Conservation (phyloP, 2,888 invertebrate genomes). For the Psylliodes chrysocephalus region DNA sequence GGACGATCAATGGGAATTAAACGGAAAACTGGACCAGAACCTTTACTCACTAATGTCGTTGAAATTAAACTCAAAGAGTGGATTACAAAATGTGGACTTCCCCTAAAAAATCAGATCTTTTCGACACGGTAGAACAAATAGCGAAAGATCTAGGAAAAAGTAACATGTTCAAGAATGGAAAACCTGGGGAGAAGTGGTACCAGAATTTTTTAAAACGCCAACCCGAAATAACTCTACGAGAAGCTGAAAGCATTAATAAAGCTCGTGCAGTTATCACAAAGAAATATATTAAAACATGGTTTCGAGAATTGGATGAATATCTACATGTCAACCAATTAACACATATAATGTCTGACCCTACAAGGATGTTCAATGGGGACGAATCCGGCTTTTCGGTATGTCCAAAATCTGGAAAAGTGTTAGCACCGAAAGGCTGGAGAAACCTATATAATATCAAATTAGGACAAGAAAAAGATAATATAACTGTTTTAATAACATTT, state of each 20-base stretch:
- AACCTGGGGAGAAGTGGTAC: constrained; percentile 51
- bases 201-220: constrained; percentile 46
- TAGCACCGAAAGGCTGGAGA: constrained; percentile 35
- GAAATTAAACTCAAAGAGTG: too few relatives aligned
- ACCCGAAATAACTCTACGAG: constrained; percentile 40
- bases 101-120: too few relatives aligned
- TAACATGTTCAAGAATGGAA: constrained; percentile 33
- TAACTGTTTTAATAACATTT: constrained; percentile 51
- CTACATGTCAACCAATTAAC: constrained; percentile 32
- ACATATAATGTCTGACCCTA: constrained; percentile 28
- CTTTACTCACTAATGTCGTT: too few relatives aligned
- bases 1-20: too few relatives aligned
- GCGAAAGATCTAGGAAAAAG: too few relatives aligned
- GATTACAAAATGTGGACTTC: too few relatives aligned
- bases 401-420: constrained; percentile 36
- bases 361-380: constrained; percentile 36
- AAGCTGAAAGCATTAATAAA: constrained; percentile 36
- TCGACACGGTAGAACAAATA: too few relatives aligned
- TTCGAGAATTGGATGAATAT: constrained; percentile 42
- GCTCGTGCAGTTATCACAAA: constrained; percentile 34
- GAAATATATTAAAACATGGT: too few relatives aligned
- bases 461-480: constrained; percentile 50
- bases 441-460: constrained; percentile 47
- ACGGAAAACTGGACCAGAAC: too few relatives aligned
- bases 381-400: too few relatives aligned